phyloP scores from a whole-genome alignment of 2,888 invertebrate genomes.

The Drosophila mercatorum region DNA sequence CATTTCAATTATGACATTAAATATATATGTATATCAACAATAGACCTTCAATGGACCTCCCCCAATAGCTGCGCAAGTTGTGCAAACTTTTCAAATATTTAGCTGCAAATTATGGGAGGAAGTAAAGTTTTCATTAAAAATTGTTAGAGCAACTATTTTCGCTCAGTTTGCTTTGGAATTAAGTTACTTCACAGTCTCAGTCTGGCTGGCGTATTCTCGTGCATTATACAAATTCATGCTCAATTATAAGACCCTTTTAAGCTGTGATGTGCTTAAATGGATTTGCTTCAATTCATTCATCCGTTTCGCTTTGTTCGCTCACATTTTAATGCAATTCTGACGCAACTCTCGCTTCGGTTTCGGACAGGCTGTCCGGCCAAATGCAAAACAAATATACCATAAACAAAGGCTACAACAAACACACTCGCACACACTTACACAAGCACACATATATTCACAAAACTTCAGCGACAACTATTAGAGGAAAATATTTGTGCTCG shows the following conservation, averaged over 20 bases:
- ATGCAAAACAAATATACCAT: slow-evolving; percentile 72
- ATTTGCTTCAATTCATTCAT: slow-evolving; percentile 40
- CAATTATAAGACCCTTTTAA: slow-evolving; percentile 18
- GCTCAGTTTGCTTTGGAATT: not conserved
- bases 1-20: not conserved
- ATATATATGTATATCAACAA: not conserved
- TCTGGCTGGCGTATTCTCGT: not conserved
- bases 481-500: slow-evolving; percentile 73
- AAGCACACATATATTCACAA: slow-evolving; percentile 27
- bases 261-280: slow-evolving; percentile 9
- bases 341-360: slow-evolving; percentile 60
- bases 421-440: slow-evolving; percentile 19
- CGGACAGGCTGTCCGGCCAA: slow-evolving; percentile 69
- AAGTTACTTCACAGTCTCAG: slow-evolving; percentile 1
- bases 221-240: slow-evolving; percentile 1
- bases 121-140: slow-evolving; percentile 4
- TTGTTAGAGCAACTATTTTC: slow-evolving; percentile 14
- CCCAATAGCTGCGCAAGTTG: not conserved
- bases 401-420: slow-evolving; percentile 46
- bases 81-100: not conserved
- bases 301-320: slow-evolving; percentile 28
- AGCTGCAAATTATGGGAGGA: not conserved
- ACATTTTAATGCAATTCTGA: slow-evolving; percentile 48
- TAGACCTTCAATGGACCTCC: not conserved
- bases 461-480: slow-evolving; percentile 79